phyloP scores from a whole-genome alignment of 2,888 invertebrate genomes.

The Heliconius cydno region DNA sequence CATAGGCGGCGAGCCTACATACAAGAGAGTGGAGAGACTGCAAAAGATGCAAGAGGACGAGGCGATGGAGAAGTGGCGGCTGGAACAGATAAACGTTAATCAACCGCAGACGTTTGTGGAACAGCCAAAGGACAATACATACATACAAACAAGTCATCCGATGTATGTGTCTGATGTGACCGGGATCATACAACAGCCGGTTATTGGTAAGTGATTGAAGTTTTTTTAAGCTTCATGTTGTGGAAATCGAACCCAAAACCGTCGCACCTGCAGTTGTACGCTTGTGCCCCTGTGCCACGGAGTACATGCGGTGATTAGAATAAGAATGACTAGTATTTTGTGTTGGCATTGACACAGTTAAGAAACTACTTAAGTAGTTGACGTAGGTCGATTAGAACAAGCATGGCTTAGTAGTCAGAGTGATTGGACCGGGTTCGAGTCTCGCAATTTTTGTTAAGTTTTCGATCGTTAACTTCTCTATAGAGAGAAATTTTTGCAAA shows the following conservation, averaged over 20 bases:
- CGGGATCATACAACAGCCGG: slow-evolving; percentile 63
- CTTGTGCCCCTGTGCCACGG: no score
- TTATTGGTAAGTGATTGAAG: slow-evolving; percentile 59
- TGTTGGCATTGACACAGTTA: no score
- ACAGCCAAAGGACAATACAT: slow-evolving; percentile 61
- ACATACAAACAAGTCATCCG: slow-evolving; percentile 58
- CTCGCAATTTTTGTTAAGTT: no score
- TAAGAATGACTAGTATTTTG: no score
- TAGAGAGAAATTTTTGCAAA: not conserved
- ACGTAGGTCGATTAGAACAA: not conserved
- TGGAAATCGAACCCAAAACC: no score
- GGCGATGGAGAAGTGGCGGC: slow-evolving; percentile 56
- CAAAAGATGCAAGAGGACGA: slow-evolving; percentile 64
- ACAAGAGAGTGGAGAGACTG: slow-evolving; percentile 74
- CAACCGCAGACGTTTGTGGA: slow-evolving; percentile 64
- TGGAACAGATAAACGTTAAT: slow-evolving; percentile 52
- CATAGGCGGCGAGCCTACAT: slow-evolving; percentile 76
- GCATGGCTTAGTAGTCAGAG: not conserved
- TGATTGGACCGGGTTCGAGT: not conserved
- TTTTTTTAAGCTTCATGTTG: not conserved
- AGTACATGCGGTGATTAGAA: no score
- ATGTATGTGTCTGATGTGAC: slow-evolving; percentile 71
- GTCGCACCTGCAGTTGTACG: no score
- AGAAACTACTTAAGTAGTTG: no score
- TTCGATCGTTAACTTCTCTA: not conserved